Percentiles rank a stretch among this genome's conserved stretches.
These are phyloP conservation scores for Kryptopterus vitreolus DNA, from an alignment of 2,797 vertebrate genomes.

Conservation along the genomic window DNA sequence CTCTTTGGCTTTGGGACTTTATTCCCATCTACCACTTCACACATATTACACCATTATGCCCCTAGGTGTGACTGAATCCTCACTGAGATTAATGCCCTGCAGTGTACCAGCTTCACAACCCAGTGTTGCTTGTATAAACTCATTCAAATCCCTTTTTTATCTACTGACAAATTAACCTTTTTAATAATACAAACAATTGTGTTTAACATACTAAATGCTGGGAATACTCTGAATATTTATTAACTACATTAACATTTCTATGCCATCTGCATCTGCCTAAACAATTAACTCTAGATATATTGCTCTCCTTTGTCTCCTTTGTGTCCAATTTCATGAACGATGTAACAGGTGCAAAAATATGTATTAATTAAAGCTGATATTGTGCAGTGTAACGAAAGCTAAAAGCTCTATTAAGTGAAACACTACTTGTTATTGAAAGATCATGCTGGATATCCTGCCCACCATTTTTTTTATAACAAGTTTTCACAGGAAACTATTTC, in stretches of 20 bases:
- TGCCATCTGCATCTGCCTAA: background rate
- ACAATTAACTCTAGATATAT: background rate
- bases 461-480: background rate
- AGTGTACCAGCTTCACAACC: background rate
- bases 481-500: conserved; percentile 12
- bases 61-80: background rate
- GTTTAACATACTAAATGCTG: background rate
- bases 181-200: background rate
- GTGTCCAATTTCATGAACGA: no score
- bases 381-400: background rate
- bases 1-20: background rate
- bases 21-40: background rate
- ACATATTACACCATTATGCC: background rate
- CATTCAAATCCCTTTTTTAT: background rate
- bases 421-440: background rate
- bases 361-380: background rate
- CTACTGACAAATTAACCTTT: no score
- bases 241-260: background rate
- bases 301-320: background rate
- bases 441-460: background rate
- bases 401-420: background rate
- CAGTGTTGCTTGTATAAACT: background rate
- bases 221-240: background rate
- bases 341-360: background rate
- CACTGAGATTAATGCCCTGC: background rate